Percentiles rank a stretch among this genome's conserved stretches.
phyloP scores from a whole-genome alignment of 1,140 invertebrate species.

The Theocolax elegans region DNA sequence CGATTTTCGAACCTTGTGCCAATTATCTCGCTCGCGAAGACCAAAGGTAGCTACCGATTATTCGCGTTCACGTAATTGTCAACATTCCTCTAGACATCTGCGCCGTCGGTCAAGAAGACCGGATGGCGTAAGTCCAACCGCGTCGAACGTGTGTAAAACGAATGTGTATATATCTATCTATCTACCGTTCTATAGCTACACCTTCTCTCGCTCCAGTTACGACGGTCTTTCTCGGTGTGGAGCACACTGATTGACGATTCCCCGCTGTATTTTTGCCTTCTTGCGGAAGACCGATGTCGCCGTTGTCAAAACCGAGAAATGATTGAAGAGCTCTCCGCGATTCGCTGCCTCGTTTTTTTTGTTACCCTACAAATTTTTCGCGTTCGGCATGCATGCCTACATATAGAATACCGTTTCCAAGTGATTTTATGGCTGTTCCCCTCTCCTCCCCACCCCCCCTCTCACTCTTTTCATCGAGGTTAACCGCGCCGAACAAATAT shows the following conservation, averaged over 20 bases:
- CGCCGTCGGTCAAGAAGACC: conserved; percentile 59
- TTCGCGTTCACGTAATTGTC: conserved; percentile 65
- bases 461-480: too few relatives aligned
- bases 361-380: too few relatives aligned
- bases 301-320: too few relatives aligned
- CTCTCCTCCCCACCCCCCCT: too few relatives aligned
- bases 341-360: too few relatives aligned
- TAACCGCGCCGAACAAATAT: too few relatives aligned
- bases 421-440: too few relatives aligned
- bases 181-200: not conserved
- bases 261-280: not conserved
- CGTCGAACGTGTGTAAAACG: conserved; percentile 19
- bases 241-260: conserved; percentile 10
- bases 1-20: conserved; percentile 58
- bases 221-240: not conserved
- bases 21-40: conserved; percentile 53
- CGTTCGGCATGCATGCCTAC: too few relatives aligned
- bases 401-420: too few relatives aligned
- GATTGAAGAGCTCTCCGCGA: too few relatives aligned
- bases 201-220: not conserved
- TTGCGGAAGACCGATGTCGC: too few relatives aligned
- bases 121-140: conserved; percentile 65
- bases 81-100: conserved; percentile 66
- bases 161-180: too few relatives aligned
- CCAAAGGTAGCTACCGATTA: conserved; percentile 58